phyloP scores from a whole-genome alignment of 1,140 invertebrate species.

The Akabosia matsudoensis region DNA sequence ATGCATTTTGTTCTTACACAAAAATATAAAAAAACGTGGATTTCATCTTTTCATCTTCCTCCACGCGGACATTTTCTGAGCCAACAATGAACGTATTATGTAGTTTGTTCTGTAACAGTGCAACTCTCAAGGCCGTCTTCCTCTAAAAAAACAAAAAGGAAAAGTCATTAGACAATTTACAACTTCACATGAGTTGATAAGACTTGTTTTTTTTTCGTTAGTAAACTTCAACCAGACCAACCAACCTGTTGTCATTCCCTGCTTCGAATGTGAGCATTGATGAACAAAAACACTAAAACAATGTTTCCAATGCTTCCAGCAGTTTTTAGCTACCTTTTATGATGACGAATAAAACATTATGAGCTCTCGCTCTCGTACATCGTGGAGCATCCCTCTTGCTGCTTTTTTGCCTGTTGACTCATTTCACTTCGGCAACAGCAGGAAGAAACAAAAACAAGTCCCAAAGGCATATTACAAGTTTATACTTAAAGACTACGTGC shows the following conservation, averaged over 20 bases:
- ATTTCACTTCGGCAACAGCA: background rate
- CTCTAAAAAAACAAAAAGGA: background rate
- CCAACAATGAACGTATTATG: background rate
- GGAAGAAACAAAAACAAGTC: conserved; percentile 9
- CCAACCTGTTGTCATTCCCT: conserved; percentile 12
- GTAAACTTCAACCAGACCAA: background rate
- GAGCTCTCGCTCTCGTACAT: too few relatives aligned
- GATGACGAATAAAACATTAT: too few relatives aligned
- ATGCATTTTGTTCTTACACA: background rate
- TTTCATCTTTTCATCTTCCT: background rate
- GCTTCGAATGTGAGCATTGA: background rate
- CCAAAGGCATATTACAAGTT: conserved; percentile 9
- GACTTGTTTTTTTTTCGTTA: too few relatives aligned
- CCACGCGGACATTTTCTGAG: too few relatives aligned
- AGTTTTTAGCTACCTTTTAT: conserved; percentile 17
- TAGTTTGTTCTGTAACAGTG: background rate
- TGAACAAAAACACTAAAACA: background rate
- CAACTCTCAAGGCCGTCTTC: background rate
- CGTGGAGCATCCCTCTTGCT: too few relatives aligned
- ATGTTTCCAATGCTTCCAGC: conserved; percentile 5
- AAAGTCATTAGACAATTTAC: background rate
- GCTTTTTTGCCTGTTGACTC: background rate
- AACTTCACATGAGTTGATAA: background rate
- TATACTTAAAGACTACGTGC: background rate
- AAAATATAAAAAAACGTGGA: background rate